phyloP scores from a whole-genome alignment of 2,888 invertebrate species.

The Stegana nigrithorax region DNA sequence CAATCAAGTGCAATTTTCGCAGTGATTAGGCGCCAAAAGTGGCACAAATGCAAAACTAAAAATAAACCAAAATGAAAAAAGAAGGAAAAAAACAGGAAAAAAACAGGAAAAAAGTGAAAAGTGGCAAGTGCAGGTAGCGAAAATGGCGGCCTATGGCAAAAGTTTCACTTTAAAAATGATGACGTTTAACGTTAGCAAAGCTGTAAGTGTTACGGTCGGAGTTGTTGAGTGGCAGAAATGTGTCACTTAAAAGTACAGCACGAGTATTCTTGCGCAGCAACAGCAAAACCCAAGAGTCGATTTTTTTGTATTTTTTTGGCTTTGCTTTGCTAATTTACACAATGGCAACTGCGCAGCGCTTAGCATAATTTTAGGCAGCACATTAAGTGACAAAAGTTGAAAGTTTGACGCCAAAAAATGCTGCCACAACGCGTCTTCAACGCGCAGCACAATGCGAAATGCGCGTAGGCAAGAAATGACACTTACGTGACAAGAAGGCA shows the following conservation, averaged over 20 bases:
- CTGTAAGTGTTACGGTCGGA: no score
- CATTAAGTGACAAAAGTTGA: conserved; percentile 5
- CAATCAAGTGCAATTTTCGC: no score
- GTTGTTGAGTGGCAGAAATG: no score
- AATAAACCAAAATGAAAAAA: neutral
- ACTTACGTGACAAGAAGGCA: conserved; percentile 1
- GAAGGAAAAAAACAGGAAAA: neutral
- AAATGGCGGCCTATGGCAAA: neutral
- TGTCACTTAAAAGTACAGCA: no score
- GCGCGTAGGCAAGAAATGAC: neutral
- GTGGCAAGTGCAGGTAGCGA: neutral
- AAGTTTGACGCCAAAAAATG: neutral
- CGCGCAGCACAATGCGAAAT: neutral
- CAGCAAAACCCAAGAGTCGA: no score
- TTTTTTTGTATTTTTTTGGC: no score
- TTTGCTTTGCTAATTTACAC: neutral
- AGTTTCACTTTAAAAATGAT: neutral
- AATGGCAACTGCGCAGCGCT: conserved; percentile 5
- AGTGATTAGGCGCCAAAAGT: no score
- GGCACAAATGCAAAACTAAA: neutral
- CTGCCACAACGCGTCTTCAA: no score
- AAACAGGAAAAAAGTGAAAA: neutral
- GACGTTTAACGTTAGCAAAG: no score
- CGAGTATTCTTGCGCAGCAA: no score
- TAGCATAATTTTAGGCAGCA: conserved; percentile 8